Evolutionary conservation across 2,113 vertebrate genomes (phyloP), one percentile per base, ranked within the genome.

Genomic region (Myotis lucifugus): DNA sequence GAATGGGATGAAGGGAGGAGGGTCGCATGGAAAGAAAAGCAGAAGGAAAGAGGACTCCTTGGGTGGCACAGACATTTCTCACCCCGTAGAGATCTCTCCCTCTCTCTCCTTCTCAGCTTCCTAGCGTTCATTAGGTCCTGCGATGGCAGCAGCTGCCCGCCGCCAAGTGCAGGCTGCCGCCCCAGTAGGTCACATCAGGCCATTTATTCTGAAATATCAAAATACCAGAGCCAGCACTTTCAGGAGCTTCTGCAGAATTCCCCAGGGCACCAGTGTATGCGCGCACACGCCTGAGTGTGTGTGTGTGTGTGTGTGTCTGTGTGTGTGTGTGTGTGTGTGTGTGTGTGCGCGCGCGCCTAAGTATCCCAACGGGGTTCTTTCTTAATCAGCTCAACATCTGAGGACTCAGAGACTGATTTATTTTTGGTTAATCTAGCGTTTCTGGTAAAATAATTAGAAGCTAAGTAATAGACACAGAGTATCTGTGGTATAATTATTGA

Each of bases 361-460:
- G 12, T 66, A 40, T 76, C 92, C 92, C 93, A 93, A 91, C 90
- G 88, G 93, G 79, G 8, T 96, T 93, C 88, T 92, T 90, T 95
- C 92, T 89, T 95, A 95, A 92, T 96, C 91, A 93, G 90, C 61
- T 93, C 93, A 77, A 91, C 82, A 97, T 96, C 93, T 93, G 59
- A 96, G 91, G 84, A 81, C 52, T 94, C 42, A 5, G 70, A 96
- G 56, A 61, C 78, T 85, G 93, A 95, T 94, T 95, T 95, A 93
- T 93, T 92, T 91, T 93, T 85, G 37, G 93, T 93, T 96, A 85
- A 93, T 94, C 92, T 95, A 96, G 88, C 52, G 0, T 95, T 97
- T 94, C 94, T 96, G 93, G 84, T 95, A 96, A 97, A 97, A 96
- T 96, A 96, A 95, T 96, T 95, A 96, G 89, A 94, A 96, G 95